phyloP scores from a whole-genome alignment of 2,888 invertebrate genomes.

The Xanthia togata region DNA sequence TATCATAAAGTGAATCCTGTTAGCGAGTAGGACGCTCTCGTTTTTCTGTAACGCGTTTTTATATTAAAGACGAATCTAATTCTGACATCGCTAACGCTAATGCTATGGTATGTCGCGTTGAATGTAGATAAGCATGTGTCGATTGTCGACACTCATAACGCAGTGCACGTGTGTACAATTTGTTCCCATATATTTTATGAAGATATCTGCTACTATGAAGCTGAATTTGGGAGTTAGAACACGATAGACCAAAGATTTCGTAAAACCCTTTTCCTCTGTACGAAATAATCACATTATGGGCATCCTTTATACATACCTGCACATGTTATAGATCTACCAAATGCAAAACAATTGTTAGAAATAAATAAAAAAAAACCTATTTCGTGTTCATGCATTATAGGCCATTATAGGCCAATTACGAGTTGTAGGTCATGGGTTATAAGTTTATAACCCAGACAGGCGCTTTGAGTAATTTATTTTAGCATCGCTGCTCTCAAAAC shows the following conservation, averaged over 20 bases:
- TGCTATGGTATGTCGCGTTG: slow-evolving; percentile 37
- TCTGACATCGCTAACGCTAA: slow-evolving; percentile 57
- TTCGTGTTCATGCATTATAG: too few species aligned
- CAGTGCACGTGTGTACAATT: slow-evolving; percentile 52
- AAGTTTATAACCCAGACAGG: too few species aligned
- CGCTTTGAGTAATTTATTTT: too few species aligned
- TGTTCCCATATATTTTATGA: slow-evolving; percentile 46
- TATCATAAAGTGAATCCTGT: slow-evolving; percentile 63
- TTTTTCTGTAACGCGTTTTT: slow-evolving; percentile 53
- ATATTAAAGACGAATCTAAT: slow-evolving; percentile 50
- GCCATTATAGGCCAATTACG: too few species aligned
- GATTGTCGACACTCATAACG: slow-evolving; percentile 45
- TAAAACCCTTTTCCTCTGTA: background rate
- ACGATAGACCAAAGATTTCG: background rate
- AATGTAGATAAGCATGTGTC: slow-evolving; percentile 52
- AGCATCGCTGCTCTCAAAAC: too few species aligned
- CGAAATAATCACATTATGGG: background rate
- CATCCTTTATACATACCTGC: too few species aligned
- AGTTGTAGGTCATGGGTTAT: too few species aligned
- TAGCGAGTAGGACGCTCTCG: slow-evolving; percentile 46
- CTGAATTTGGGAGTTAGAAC: slow-evolving; percentile 5
- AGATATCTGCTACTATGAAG: slow-evolving; percentile 42
- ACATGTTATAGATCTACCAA: too few species aligned
- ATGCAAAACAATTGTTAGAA: too few species aligned
- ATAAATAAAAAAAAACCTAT: too few species aligned